Evolutionary conservation across 2,113 vertebrate species (phyloP).

Genomic region (Elephas maximus): DNA sequence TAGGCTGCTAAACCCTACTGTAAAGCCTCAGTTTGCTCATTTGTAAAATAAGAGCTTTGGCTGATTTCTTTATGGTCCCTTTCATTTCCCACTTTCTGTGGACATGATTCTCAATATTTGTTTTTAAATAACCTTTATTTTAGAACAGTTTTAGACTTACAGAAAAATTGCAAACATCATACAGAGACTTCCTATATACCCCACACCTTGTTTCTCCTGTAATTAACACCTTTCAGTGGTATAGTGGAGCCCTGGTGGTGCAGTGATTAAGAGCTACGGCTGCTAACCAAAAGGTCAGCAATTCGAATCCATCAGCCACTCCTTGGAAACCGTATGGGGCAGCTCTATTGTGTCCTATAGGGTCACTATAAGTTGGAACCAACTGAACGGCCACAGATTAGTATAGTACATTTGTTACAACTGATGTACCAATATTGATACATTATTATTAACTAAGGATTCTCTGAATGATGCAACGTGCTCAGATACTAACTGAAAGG

Average conservation of each 20-base stretch:
- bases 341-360: too few relatives aligned
- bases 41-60: constrained; percentile 3
- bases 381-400: too few relatives aligned
- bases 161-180: neutral
- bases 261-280: too few relatives aligned
- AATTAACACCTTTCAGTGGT: neutral
- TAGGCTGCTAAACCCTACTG: neutral
- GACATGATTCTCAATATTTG: neutral
- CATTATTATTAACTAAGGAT: neutral
- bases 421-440: neutral
- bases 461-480: neutral
- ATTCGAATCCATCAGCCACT: too few relatives aligned
- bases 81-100: constrained; percentile 20
- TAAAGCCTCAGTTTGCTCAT: neutral
- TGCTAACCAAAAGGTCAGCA: too few relatives aligned
- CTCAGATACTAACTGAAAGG: neutral
- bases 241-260: neutral
- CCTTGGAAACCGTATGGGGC: too few relatives aligned
- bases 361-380: too few relatives aligned
- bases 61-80: neutral
- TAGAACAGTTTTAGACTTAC: constrained; percentile 3
- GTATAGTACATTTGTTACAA: too few relatives aligned
- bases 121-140: neutral
- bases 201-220: neutral
- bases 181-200: neutral